Evolutionary conservation across 2,888 invertebrate species (phyloP).

Genomic region (Linnaemya tessellans): DNA sequence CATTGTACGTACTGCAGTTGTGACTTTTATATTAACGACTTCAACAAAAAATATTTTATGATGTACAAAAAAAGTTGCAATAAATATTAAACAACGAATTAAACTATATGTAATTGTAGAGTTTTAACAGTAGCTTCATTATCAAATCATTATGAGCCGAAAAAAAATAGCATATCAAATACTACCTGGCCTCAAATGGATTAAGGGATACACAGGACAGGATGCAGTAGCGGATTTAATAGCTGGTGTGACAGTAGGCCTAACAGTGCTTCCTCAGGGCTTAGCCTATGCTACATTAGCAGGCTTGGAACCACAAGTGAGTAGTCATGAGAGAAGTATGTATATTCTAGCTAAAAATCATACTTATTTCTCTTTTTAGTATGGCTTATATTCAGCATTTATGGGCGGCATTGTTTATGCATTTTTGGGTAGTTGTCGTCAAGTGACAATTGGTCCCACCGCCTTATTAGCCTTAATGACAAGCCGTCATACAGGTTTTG

Average conservation of each 20-base stretch:
- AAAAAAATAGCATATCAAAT: constrained; percentile 73
- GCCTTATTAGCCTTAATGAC: constrained; percentile 96
- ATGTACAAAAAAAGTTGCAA: not conserved
- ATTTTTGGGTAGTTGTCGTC: constrained; percentile 93
- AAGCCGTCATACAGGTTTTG: constrained; percentile 85
- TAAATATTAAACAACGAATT: constrained; percentile 14
- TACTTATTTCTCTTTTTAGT: constrained; percentile 84
- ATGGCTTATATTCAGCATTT: constrained; percentile 97
- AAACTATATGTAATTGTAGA: constrained; percentile 29
- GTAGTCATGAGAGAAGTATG: constrained; percentile 3
- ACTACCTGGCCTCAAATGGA: constrained; percentile 86
- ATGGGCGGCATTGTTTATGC: constrained; percentile 96
- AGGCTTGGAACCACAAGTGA: constrained; percentile 92
- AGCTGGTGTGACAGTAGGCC: constrained; percentile 95
- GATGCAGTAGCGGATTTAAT: constrained; percentile 93
- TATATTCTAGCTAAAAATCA: not conserved
- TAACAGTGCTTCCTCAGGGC: constrained; percentile 96
- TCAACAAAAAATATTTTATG: constrained; percentile 1
- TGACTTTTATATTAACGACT: not conserved
- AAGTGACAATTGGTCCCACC: constrained; percentile 95
- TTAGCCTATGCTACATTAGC: constrained; percentile 96
- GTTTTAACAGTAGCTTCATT: not conserved
- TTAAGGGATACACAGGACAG: constrained; percentile 89
- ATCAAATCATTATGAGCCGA: constrained; percentile 72
- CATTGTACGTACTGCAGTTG: not conserved